Conservation (phyloP, 2,113 vertebrate genomes). For the Lampris incognitus region DNA sequence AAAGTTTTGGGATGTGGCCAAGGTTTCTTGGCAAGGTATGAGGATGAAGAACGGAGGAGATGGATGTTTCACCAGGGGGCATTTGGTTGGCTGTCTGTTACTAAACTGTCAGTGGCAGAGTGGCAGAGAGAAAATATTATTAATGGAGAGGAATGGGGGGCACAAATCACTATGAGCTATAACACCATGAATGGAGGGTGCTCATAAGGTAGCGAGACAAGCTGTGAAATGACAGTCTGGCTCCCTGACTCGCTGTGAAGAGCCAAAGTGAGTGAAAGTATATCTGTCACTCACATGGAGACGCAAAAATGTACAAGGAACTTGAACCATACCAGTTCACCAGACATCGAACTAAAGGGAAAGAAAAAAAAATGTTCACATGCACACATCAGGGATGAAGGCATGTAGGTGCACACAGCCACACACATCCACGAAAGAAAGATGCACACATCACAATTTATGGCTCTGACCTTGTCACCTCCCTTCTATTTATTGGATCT, state of each 20-base stretch:
- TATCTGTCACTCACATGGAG: neutral
- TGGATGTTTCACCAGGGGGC: conserved; percentile 61
- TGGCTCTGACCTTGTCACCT: conserved; percentile 39
- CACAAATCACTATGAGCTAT: conserved; percentile 69
- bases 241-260: no score
- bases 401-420: neutral
- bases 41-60: conserved; percentile 51
- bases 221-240: conserved; percentile 31
- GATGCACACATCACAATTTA: conserved; percentile 4
- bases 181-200: conserved; percentile 50
- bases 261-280: conserved; percentile 1
- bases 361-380: conserved; percentile 16
- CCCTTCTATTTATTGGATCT: conserved; percentile 8
- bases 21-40: conserved; percentile 39
- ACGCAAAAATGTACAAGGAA: no score
- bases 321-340: neutral
- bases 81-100: conserved; percentile 67
- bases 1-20: conserved; percentile 44
- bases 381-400: neutral
- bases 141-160: conserved; percentile 59
- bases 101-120: conserved; percentile 49
- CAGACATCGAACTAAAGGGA: conserved; percentile 15
- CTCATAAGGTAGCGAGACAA: conserved; percentile 27
- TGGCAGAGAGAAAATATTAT: conserved; percentile 64
- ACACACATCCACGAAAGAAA: conserved; percentile 12